Base-by-base conservation (phyloP, 2,888 invertebrate species). In the Sturmia bella region DNA sequence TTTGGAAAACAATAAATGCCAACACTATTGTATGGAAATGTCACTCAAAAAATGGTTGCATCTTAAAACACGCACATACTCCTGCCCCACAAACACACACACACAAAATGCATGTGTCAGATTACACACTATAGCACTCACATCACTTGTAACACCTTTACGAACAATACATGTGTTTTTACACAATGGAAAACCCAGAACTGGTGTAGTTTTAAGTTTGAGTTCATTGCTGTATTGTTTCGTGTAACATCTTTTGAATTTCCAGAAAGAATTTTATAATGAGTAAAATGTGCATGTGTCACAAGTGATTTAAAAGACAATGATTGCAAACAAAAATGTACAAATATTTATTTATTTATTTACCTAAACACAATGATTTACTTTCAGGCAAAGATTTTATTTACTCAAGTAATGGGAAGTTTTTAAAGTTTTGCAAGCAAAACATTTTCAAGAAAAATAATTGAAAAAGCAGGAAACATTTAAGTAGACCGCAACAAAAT, bases 271-370 rank as follows among this genome's bases (percentile, higher is more conserved):
- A 69, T 50, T 77, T 64, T 68, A 21, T 82, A 82, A 82, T 82
- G 82, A 82, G 70, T 70, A 82, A 74, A 82, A 78, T 82, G 78
- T 78, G 82, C 82, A 82, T 43, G 59, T 82, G 82, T 82, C 82
- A 78, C 78, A 78, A 78, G 66, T 78, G 70, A 82, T 78, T 82
- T 78, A 32, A 61, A 70, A 56, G 66, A 68, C 45, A 70, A 72
- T 69, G 64, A 11, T 7, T 37, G 17, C 43, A 17, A 63, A 43
- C 41, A 72, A 74, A 57, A 56, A 45, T 50, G 13, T 52, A 21
- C 19, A 57, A 74, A 74, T 75, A 64, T 70, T 75, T 75, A 57
- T 74, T 81, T 75, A 57, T 74, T 81, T 56, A 61, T 73, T 64
- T 74, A 59, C 57, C 52, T 56, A 64, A 61, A 72, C 15, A 57